Percentiles rank a stretch among this genome's conserved stretches.
Conservation (phyloP, 2,888 invertebrate genomes). For the Napeogenes sylphis region DNA sequence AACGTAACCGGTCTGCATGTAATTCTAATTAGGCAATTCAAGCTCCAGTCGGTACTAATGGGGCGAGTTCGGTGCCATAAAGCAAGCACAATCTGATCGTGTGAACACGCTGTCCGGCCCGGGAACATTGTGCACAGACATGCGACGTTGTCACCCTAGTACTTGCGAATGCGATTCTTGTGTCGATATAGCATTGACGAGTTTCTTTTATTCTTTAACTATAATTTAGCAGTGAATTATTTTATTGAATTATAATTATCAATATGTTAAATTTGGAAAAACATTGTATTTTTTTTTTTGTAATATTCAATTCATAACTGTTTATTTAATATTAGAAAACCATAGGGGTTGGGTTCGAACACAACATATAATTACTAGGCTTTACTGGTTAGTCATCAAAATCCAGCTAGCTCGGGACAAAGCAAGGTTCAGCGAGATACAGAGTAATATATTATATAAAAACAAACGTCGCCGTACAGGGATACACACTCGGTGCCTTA, state of each 20-base stretch:
- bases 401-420: conserved; percentile 13
- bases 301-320: too few species aligned
- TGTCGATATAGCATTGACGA: conserved; percentile 10
- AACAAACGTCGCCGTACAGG: conserved; percentile 54
- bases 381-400: too few species aligned
- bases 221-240: background rate
- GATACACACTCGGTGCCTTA: conserved; percentile 68
- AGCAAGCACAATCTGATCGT: conserved; percentile 71
- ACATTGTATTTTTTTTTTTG: too few species aligned
- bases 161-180: conserved; percentile 39
- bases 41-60: conserved; percentile 65
- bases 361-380: too few species aligned
- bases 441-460: conserved; percentile 45
- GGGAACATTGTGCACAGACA: conserved; percentile 63
- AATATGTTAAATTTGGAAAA: too few species aligned
- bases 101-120: conserved; percentile 67
- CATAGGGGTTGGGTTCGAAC: too few species aligned
- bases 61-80: conserved; percentile 62
- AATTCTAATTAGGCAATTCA: conserved; percentile 76
- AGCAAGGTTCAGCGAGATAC: conserved; percentile 14
- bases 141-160: conserved; percentile 74
- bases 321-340: too few species aligned
- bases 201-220: background rate
- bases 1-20: conserved; percentile 55
- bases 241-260: too few species aligned